These are phyloP conservation scores for Drosophila ogumai DNA, from an alignment of 1,140 invertebrate genomes.

Conservation along the genomic window DNA sequence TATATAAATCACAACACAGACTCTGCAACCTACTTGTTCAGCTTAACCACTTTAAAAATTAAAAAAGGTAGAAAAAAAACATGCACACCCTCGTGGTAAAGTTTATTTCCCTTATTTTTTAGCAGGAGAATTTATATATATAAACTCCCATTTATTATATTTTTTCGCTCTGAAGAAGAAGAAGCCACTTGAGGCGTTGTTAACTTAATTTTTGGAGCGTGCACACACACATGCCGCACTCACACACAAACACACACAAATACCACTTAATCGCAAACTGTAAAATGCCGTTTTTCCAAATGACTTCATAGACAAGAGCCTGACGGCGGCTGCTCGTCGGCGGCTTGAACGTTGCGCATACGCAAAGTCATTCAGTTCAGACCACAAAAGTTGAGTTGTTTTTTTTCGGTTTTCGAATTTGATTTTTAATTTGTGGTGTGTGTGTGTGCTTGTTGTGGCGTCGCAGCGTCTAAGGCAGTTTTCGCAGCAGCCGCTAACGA, in stretches of 20 bases:
- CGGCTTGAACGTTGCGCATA: slow-evolving; percentile 54
- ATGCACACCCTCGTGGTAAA: slow-evolving; percentile 47
- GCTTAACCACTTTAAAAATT: slow-evolving; percentile 37
- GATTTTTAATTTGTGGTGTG: slow-evolving; percentile 29
- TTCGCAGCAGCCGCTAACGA: slow-evolving; percentile 44
- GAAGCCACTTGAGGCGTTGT: slow-evolving; percentile 75
- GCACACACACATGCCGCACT: slow-evolving; percentile 71
- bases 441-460: slow-evolving; percentile 34
- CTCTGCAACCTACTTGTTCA: slow-evolving; percentile 37
- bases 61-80: slow-evolving; percentile 20
- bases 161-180: slow-evolving; percentile 51
- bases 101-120: slow-evolving; percentile 44
- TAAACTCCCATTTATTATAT: slow-evolving; percentile 18
- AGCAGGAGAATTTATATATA: not conserved
- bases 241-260: slow-evolving; percentile 33
- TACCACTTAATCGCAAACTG: slow-evolving; percentile 72
- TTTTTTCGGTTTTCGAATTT: slow-evolving; percentile 27
- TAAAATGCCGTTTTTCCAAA: slow-evolving; percentile 80
- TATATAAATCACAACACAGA: slow-evolving; percentile 14
- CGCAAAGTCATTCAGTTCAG: slow-evolving; percentile 70
- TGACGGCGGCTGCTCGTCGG: slow-evolving; percentile 42
- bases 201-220: slow-evolving; percentile 84
- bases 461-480: slow-evolving; percentile 58
- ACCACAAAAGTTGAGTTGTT: slow-evolving; percentile 33
- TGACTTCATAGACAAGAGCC: slow-evolving; percentile 80